Percentiles rank a stretch among this genome's conserved stretches.
These are phyloP conservation scores for Pteria penguin DNA, from an alignment of 2,888 invertebrate species.

Conservation along the genomic window DNA sequence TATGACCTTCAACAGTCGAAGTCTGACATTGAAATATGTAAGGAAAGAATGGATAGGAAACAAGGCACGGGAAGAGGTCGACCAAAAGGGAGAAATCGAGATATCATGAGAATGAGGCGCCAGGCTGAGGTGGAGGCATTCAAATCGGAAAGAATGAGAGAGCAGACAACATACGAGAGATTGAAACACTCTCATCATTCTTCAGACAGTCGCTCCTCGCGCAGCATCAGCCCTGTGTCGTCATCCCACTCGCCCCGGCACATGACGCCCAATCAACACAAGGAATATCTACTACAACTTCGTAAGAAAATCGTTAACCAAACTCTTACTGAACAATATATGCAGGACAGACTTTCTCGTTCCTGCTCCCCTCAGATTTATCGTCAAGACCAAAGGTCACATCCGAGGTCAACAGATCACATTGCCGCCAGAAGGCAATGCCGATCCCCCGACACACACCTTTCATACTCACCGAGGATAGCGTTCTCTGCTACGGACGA, in stretches of 20 bases:
- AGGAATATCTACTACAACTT: slow-evolving; percentile 65
- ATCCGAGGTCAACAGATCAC: slow-evolving; percentile 34
- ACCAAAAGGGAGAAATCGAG: slow-evolving; percentile 60
- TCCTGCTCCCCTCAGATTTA: slow-evolving; percentile 51
- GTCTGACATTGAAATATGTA: slow-evolving; percentile 69
- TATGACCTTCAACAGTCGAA: slow-evolving; percentile 72
- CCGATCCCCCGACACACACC: neutral
- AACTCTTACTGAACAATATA: slow-evolving; percentile 57
- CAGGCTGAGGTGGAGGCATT: slow-evolving; percentile 75
- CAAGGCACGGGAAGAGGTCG: slow-evolving; percentile 59
- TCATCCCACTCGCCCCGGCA: slow-evolving; percentile 44
- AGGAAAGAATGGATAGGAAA: slow-evolving; percentile 65
- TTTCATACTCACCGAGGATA: slow-evolving; percentile 15
- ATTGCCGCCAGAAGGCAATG: slow-evolving; percentile 22
- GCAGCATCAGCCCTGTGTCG: slow-evolving; percentile 50
- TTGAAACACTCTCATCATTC: slow-evolving; percentile 50
- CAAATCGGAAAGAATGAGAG: slow-evolving; percentile 72
- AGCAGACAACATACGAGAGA: slow-evolving; percentile 64
- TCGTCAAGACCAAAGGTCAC: slow-evolving; percentile 28
- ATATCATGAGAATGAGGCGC: slow-evolving; percentile 60
- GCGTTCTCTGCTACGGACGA: slow-evolving; percentile 23
- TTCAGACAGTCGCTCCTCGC: slow-evolving; percentile 47
- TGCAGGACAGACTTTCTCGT: slow-evolving; percentile 40
- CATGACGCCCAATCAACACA: slow-evolving; percentile 74
- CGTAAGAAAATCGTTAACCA: slow-evolving; percentile 68